Base-by-base conservation (phyloP, 2,888 invertebrate species). In the Morpho helenor region DNA sequence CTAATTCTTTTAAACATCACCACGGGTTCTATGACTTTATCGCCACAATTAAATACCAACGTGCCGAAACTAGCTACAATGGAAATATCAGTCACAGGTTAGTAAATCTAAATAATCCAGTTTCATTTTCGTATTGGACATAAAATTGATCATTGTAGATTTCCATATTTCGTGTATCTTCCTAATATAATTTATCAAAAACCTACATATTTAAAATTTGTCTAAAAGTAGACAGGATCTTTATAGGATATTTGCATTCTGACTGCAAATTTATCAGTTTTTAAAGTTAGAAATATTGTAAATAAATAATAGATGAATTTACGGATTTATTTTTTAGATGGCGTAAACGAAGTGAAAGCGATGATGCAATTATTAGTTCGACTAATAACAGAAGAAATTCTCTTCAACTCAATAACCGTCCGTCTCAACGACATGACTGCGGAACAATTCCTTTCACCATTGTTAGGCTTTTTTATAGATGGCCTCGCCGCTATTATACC, bases 31-130 rank as follows among this genome's bases (percentile, higher is more conserved):
- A 92, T 99, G 71, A 96, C 94, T 2, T 87, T 99, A 0, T 98
- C 98, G 8, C 97, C 98, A 0, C 97, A 97, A 72, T 91, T 99
- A 22, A 98, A 99, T 78, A 98, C 98, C 0, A 98, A 99, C 81
- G 98, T 99, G 7, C 97, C 98, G 0, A 96, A 98, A 76, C 92
- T 96, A 45, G 98, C 98, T 3, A 96, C 96, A 0, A 97, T 99
- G 96, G 97, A 97, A 82, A 95, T 99, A 40, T 96, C 96, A 39
- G 98, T 98, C 0, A 94, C 96, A 62, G 95, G 95, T 95, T 70
- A 59, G 73, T 63, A 31, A 23, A 7, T 42, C 31, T 39, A 39
- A 40, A 16, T 40, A 40, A 5, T 41, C 31, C 6, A 23, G 16
- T 7, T 44, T 31, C 43, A 44, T 9, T 44, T 31, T 31, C 31